Conservation (phyloP, 1,140 invertebrate genomes). For the Tetramorium parvispinum region DNA sequence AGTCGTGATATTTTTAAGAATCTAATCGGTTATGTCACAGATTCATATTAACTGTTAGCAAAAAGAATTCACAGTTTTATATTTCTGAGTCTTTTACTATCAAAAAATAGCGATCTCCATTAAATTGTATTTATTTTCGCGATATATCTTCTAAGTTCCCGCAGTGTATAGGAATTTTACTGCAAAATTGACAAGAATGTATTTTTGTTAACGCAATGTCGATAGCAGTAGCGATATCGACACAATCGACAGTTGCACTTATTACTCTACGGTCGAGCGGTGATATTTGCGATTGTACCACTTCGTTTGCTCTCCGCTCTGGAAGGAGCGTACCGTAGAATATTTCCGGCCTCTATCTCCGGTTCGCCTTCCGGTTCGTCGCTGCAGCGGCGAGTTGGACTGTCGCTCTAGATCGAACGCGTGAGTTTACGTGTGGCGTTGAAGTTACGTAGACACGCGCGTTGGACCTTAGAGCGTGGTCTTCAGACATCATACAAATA, state of each 20-base stretch:
- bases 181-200: slow-evolving; percentile 19
- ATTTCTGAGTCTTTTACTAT: neutral
- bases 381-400: slow-evolving; percentile 26
- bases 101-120: neutral
- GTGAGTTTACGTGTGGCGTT: slow-evolving; percentile 85
- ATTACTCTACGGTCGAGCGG: slow-evolving; percentile 11
- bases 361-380: neutral
- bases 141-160: neutral
- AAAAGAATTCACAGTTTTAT: neutral
- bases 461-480: slow-evolving; percentile 85
- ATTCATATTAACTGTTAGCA: neutral
- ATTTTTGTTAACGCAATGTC: neutral
- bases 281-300: slow-evolving; percentile 15
- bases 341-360: slow-evolving; percentile 41
- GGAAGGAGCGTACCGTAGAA: slow-evolving; percentile 31
- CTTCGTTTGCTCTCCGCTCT: neutral
- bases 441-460: slow-evolving; percentile 85
- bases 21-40: neutral
- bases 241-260: slow-evolving; percentile 7
- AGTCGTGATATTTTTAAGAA: neutral
- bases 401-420: slow-evolving; percentile 85
- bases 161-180: neutral
- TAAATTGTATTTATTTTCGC: neutral
- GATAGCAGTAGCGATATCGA: slow-evolving; percentile 10
- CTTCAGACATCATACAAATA: slow-evolving; percentile 49